Evolutionary conservation across 2,888 invertebrate genomes (phyloP), one percentile per base, ranked within the genome.

Genomic region (Macaria notata): DNA sequence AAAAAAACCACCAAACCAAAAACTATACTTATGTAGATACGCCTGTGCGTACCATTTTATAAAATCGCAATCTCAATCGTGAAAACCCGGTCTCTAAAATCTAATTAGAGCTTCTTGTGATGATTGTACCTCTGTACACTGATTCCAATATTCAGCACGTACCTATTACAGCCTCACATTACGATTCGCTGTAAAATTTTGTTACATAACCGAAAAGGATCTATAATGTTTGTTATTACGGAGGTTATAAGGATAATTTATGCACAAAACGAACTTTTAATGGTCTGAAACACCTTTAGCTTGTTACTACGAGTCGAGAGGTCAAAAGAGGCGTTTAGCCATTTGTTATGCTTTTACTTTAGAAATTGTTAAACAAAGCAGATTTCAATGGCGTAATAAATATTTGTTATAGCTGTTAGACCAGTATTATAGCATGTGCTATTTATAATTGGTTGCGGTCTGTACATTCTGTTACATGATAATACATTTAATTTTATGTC

Each of bases 331-430:
- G 42, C 31, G 31, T 42, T 49, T 49, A 42, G 31, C 1, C 31
- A 49, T 49, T 49, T 31, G 42, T 31, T 31, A 49, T 9, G 49
- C 49, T 49, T 49, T 42, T 49, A 49, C 49, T 49, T 49, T 49
- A 42, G 31, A 31, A 49, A 49, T 49, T 29, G 47, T 31, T 42
- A 7, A 49, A 42, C 49, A 49, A 49, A 41, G 31, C 42, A 9
- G 9, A 9, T 36, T 36, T 36, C 5, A 36, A 41, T 49, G 9
- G 31, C 38, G 47, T 9, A 31, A 31, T 41, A 31, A 49, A 42
- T 31, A 9, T 38, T 19, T 4, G 31, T n/a, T 42, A 19, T 39
- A 48, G 30, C 39, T 39, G 1, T 30, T 31, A 30, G 9, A 30
- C n/a, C 30, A 29, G 38, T 48, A 39, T 48, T n/a, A 4, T 39